Conservation (phyloP, 2,113 vertebrate species). For the Nothobranchius kuhntae region DNA sequence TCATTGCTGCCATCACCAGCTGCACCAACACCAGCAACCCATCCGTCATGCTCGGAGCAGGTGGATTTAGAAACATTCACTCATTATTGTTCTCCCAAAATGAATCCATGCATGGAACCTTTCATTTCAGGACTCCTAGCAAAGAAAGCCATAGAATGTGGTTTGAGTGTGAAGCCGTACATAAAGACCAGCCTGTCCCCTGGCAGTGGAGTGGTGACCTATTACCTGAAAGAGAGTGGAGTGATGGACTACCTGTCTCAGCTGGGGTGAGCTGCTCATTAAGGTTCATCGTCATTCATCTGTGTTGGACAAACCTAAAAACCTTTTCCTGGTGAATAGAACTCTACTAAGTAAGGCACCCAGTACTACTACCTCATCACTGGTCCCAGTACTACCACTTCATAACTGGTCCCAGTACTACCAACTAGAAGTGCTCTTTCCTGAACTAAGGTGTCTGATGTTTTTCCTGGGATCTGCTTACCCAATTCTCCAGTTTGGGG, state of each 20-base stretch:
- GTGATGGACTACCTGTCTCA: slow-evolving; percentile 87
- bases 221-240: slow-evolving; percentile 92
- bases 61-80: slow-evolving; percentile 60
- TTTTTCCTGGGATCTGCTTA: no score
- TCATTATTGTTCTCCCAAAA: background rate
- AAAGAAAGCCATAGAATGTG: slow-evolving; percentile 89
- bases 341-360: no score
- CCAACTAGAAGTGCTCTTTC: no score
- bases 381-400: no score
- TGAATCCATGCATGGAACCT: background rate
- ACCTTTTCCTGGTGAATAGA: background rate
- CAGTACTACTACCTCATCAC: no score
- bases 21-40: slow-evolving; percentile 99
- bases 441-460: no score
- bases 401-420: no score
- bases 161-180: slow-evolving; percentile 92
- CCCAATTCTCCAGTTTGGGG: no score
- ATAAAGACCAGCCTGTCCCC: slow-evolving; percentile 98
- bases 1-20: slow-evolving; percentile 98
- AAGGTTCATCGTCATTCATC: no score
- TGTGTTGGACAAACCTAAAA: background rate
- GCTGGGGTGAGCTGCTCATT: slow-evolving; percentile 57
- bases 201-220: slow-evolving; percentile 97
- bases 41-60: slow-evolving; percentile 97
- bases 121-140: slow-evolving; percentile 87